Base-by-base conservation (phyloP, 2,888 invertebrate species). In the Schrankia costaestrigalis region DNA sequence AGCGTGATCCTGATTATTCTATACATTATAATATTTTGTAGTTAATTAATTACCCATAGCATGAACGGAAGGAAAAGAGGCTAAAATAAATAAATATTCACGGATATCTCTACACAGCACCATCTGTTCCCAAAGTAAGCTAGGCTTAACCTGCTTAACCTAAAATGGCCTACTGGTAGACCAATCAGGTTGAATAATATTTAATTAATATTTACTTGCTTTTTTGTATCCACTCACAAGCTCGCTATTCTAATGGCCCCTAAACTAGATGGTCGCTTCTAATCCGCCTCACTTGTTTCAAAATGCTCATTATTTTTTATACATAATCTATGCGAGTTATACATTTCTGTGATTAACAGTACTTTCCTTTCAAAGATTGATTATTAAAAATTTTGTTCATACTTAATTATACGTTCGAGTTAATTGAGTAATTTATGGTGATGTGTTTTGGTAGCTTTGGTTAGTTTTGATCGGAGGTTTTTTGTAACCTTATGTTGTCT, bases 281-380 rank as follows among this genome's bases (percentile, higher is more conserved):
- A 68, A 63, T 67, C 67, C 77, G 70, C 70, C 71, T 74, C 74
- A 77, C 78, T 76, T 71, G 70, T 71, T 67, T 65, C 64, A 75
- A 77, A 68, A 64, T 70, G 61, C 78, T 81, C 78, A 83, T 85
- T 82, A 81, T 77, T 83, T 84, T 80, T 80, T 76, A 65, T 66
- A 57, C 51, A 52, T 63, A 68, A 69, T 65, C 62, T 60, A 52
- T 48, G 45, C 51, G 46, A 41, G 44, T 63, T 70, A 66, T 67
- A 67, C 70, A 63, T 71, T 72, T 75, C 69, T 63, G 62, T 69
- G 71, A 69, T 71, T 81, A 80, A 78, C 81, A 56, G 78, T 77
- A 82, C 84, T 84, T 83, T 83, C 81, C 55, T 71, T 72, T 60
- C 56, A 46, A 57, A 78, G 81, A 84, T 85, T 82, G 82, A 82